Evolutionary conservation across 2,113 vertebrate genomes (phyloP).

Genomic region (Daubentonia madagascariensis): DNA sequence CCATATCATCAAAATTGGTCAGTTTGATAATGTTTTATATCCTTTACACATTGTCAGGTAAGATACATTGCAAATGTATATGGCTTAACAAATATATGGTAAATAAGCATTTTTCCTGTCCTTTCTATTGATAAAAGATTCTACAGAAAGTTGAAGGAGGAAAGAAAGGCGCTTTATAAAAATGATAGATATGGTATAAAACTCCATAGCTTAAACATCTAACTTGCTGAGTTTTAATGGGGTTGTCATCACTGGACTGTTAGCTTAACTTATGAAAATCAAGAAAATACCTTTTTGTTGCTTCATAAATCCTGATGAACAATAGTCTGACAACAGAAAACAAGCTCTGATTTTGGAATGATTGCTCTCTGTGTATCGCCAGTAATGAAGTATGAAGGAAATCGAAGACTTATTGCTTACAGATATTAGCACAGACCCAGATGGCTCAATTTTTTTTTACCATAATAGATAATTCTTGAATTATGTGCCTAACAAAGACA

Average conservation of each 20-base stretch:
- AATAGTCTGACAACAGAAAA: slow-evolving; percentile 69
- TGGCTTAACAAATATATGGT: slow-evolving; percentile 54
- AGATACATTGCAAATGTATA: slow-evolving; percentile 43
- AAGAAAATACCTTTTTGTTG: slow-evolving; percentile 56
- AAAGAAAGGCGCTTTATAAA: slow-evolving; percentile 10
- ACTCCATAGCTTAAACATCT: slow-evolving; percentile 49
- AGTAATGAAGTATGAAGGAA: slow-evolving; percentile 76
- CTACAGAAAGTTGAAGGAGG: neutral
- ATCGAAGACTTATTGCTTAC: slow-evolving; percentile 76
- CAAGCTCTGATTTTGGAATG: slow-evolving; percentile 71
- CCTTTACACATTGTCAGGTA: slow-evolving; percentile 36
- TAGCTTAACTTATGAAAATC: slow-evolving; percentile 66
- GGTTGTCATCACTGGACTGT: slow-evolving; percentile 65
- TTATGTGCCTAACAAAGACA: slow-evolving; percentile 77
- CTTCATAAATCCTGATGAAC: slow-evolving; percentile 55
- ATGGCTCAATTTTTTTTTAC: slow-evolving; percentile 67
- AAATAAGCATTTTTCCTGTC: slow-evolving; percentile 44
- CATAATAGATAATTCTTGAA: slow-evolving; percentile 78
- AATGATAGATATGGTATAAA: slow-evolving; percentile 61
- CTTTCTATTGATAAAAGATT: neutral
- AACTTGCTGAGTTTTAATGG: slow-evolving; percentile 64
- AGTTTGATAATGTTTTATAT: slow-evolving; percentile 30
- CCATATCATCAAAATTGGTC: slow-evolving; percentile 25
- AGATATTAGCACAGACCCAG: slow-evolving; percentile 75
- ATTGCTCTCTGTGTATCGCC: slow-evolving; percentile 48